These are phyloP conservation scores for Tylochromis polylepis DNA, from an alignment of 2,113 vertebrate genomes.

Conservation along the genomic window DNA sequence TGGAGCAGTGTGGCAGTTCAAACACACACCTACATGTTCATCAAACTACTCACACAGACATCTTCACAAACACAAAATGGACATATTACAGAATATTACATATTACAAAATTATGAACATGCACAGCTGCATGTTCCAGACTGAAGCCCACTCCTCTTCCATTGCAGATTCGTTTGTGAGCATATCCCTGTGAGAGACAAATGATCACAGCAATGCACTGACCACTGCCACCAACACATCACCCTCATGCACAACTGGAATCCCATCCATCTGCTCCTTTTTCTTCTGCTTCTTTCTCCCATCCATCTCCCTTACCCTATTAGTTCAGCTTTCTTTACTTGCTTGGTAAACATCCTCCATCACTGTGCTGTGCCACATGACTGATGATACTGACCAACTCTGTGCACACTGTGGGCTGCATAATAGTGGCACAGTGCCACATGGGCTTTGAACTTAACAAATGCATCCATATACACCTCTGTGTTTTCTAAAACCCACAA, in stretches of 20 bases:
- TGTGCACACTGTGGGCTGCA: background rate
- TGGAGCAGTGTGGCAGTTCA: background rate
- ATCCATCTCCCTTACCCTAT: background rate
- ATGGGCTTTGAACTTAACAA: background rate
- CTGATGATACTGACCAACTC: background rate
- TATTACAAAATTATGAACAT: background rate
- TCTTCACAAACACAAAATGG: background rate
- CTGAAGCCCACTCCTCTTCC: background rate
- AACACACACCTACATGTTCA: slow-evolving; percentile 1
- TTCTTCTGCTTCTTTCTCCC: background rate
- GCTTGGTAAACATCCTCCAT: background rate
- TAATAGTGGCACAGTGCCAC: background rate
- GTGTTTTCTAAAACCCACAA: background rate
- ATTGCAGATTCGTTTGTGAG: background rate
- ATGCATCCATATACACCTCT: background rate
- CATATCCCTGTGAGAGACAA: background rate
- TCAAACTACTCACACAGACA: background rate
- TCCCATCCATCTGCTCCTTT: background rate
- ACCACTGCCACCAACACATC: background rate
- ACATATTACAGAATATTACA: background rate
- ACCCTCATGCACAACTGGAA: background rate
- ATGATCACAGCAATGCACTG: background rate
- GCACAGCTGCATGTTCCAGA: rapidly evolving
- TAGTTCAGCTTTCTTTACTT: background rate
- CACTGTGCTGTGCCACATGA: background rate